phyloP scores from a whole-genome alignment of 2,797 vertebrate species.

The Sebastiscus tertius region DNA sequence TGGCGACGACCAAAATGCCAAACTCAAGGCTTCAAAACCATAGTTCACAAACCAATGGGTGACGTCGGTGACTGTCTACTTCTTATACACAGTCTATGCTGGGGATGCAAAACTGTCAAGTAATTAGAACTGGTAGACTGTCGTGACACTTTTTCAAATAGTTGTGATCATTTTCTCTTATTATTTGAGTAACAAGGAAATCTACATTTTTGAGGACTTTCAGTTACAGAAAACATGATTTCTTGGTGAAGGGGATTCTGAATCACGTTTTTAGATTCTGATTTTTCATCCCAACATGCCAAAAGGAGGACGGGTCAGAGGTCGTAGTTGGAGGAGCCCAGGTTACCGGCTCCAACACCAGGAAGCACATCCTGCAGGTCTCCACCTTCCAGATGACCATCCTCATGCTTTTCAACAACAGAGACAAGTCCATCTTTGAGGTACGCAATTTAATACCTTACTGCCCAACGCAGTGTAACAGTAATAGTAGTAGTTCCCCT shows the following conservation, averaged over 20 bases:
- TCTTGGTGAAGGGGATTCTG: background rate
- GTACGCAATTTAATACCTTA: conserved; percentile 71
- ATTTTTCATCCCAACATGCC: background rate
- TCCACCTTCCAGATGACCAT: conserved; percentile 99
- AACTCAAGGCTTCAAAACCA: too few species aligned
- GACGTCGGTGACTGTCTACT: too few species aligned
- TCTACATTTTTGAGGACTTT: background rate
- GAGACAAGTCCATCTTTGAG: conserved; percentile 98
- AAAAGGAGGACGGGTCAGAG: conserved; percentile 97
- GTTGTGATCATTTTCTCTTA: background rate
- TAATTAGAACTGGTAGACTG: background rate
- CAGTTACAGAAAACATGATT: background rate
- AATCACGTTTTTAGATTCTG: background rate
- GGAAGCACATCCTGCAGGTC: conserved; percentile 98
- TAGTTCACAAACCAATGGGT: too few species aligned
- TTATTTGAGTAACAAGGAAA: background rate
- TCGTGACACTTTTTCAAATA: background rate
- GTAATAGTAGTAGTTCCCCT: background rate
- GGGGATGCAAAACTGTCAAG: background rate
- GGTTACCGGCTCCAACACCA: conserved; percentile 97
- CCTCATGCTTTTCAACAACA: conserved; percentile 99
- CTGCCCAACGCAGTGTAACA: background rate
- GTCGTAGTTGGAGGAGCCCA: conserved; percentile 96
- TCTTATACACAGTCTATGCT: too few species aligned
- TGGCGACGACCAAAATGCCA: too few species aligned